A percentile compares a stretch with the other conserved stretches of the same genome.
Conservation (phyloP, 1,140 invertebrate genomes). For the Drosophila sulfurigaster region DNA sequence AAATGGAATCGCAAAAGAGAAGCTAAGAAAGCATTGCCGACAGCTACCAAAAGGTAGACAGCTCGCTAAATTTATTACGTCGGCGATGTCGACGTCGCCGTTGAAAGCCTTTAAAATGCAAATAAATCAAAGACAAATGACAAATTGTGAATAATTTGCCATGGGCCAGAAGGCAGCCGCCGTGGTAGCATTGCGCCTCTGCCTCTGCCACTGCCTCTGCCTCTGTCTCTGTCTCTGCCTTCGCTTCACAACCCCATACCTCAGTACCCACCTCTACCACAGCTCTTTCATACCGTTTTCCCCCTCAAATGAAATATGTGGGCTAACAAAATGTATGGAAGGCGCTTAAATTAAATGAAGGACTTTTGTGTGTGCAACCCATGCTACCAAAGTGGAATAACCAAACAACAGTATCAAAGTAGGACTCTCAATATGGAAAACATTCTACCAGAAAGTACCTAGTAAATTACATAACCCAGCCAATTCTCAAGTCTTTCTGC, state of each 20-base stretch:
- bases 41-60: conserved; percentile 80
- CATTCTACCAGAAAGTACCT: not conserved
- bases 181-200: not conserved
- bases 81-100: conserved; percentile 72
- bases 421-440: not conserved
- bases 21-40: conserved; percentile 57
- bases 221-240: not conserved
- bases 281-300: not conserved
- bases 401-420: conserved; percentile 23
- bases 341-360: conserved; percentile 81
- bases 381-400: conserved; percentile 26
- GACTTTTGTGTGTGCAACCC: conserved; percentile 54
- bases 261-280: too few relatives aligned
- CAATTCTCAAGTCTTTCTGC: too few relatives aligned
- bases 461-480: too few relatives aligned
- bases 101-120: conserved; percentile 84
- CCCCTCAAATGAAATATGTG: conserved; percentile 72
- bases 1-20: conserved; percentile 4
- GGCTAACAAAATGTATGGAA: conserved; percentile 76
- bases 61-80: conserved; percentile 77
- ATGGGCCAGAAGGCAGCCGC: conserved; percentile 65
- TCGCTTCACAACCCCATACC: too few relatives aligned
- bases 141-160: conserved; percentile 84
- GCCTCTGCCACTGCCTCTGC: too few relatives aligned
- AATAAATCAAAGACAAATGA: conserved; percentile 84